Percentiles rank a stretch among this genome's conserved stretches.
phyloP scores from a whole-genome alignment of 2,113 vertebrate genomes.

The Synchiropus splendidus region DNA sequence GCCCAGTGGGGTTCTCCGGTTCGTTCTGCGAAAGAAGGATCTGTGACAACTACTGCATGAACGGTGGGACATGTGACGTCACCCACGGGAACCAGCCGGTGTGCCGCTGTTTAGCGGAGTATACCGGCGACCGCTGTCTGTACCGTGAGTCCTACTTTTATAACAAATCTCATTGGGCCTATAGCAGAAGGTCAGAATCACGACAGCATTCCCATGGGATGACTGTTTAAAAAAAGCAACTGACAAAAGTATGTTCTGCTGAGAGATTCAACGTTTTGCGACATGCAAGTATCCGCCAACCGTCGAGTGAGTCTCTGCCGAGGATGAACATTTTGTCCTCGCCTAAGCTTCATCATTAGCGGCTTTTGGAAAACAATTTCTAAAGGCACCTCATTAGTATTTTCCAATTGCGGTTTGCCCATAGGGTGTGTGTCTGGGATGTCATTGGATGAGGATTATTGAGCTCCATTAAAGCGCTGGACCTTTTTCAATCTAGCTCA shows the following conservation, averaged over 20 bases:
- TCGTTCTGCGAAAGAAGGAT: slow-evolving; percentile 81
- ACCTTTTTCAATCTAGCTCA: slow-evolving; percentile 46
- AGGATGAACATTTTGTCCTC: slow-evolving; percentile 41
- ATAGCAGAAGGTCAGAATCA: slow-evolving; percentile 3
- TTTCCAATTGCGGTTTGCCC: slow-evolving; percentile 38
- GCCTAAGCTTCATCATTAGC: slow-evolving; percentile 44
- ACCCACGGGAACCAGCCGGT: slow-evolving; percentile 86
- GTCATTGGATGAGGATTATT: slow-evolving; percentile 66
- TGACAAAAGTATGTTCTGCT: slow-evolving; percentile 27
- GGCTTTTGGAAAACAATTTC: slow-evolving; percentile 46
- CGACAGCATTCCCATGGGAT: slow-evolving; percentile 14
- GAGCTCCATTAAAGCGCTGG: slow-evolving; percentile 53
- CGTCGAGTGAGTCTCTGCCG: slow-evolving; percentile 44
- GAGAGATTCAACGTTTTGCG: slow-evolving; percentile 33
- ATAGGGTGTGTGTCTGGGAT: slow-evolving; percentile 49
- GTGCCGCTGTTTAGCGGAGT: slow-evolving; percentile 82
- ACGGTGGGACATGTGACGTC: slow-evolving; percentile 85
- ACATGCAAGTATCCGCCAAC: slow-evolving; percentile 43
- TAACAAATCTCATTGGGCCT: slow-evolving; percentile 4
- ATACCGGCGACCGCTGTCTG: slow-evolving; percentile 89
- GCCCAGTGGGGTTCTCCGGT: slow-evolving; percentile 83
- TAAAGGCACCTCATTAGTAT: slow-evolving; percentile 48
- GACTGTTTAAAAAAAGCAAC: slow-evolving; percentile 24
- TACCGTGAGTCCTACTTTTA: slow-evolving; percentile 74
- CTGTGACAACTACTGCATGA: slow-evolving; percentile 84